Conservation (phyloP, 2,113 vertebrate species). For the Phyllopteryx taeniolatus region DNA sequence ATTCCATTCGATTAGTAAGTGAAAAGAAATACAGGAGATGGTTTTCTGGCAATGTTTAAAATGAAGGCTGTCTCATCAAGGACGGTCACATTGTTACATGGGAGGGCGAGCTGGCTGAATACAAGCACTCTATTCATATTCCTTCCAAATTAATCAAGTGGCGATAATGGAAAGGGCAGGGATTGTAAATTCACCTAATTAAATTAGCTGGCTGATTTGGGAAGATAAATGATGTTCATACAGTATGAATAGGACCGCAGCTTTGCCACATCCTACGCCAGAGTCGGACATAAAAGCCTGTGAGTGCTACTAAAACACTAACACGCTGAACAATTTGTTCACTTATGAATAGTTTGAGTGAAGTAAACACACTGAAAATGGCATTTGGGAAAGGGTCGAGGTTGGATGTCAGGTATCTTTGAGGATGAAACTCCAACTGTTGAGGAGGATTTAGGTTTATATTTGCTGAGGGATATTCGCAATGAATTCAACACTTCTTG, state of each 20-base stretch:
- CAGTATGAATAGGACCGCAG: conserved; percentile 16
- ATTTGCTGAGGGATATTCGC: too few relatives aligned
- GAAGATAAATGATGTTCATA: conserved; percentile 39
- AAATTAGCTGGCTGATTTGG: conserved; percentile 46
- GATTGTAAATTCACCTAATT: conserved; percentile 43
- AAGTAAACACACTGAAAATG: conserved; percentile 22
- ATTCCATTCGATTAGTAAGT: conserved; percentile 29
- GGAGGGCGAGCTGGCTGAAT: conserved; percentile 34
- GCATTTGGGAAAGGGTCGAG: conserved; percentile 12
- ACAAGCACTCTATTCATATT: conserved; percentile 28
- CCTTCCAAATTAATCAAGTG: conserved; percentile 40
- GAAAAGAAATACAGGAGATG: conserved; percentile 26
- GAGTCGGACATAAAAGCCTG: conserved; percentile 4
- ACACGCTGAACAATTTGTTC: not conserved
- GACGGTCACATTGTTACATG: conserved; percentile 25
- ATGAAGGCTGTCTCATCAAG: conserved; percentile 8
- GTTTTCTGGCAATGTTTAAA: conserved; percentile 8
- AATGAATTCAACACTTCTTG: too few relatives aligned
- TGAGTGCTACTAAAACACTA: not conserved
- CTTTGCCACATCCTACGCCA: conserved; percentile 26
- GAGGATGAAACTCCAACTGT: conserved; percentile 22
- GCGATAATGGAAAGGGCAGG: conserved; percentile 39
- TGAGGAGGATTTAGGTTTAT: too few relatives aligned
- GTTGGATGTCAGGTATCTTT: conserved; percentile 33
- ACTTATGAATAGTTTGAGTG: conserved; percentile 17